These are phyloP conservation scores for Phocides pigmalion DNA, from an alignment of 1,140 invertebrate genomes.

Conservation along the genomic window DNA sequence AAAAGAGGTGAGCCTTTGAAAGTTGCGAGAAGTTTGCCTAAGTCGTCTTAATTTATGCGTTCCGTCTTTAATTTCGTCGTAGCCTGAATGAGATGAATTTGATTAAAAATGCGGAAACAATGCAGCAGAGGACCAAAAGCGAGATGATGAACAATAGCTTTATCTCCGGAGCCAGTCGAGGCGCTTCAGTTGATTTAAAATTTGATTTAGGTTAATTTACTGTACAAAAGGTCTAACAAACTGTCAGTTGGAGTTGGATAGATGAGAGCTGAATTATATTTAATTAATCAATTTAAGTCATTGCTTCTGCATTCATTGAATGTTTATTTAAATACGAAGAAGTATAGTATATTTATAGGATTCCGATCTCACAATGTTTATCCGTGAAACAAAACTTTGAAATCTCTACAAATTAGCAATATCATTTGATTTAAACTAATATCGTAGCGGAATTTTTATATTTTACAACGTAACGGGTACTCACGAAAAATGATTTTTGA, in stretches of 20 bases:
- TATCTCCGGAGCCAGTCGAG: conserved; percentile 35
- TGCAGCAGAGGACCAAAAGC: conserved; percentile 38
- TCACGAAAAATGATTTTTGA: no score
- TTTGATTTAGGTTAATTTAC: conserved; percentile 31
- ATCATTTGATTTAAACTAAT: no score
- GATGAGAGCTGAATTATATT: background rate
- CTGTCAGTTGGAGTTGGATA: background rate
- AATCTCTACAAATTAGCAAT: no score
- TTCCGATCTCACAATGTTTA: no score
- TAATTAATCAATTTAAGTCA: conserved; percentile 2
- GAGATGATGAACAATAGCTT: conserved; percentile 45
- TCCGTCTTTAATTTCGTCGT: conserved; percentile 67
- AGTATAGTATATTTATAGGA: no score
- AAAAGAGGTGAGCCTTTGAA: conserved; percentile 64
- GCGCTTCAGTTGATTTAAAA: conserved; percentile 29
- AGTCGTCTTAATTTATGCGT: conserved; percentile 73
- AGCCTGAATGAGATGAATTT: conserved; percentile 54
- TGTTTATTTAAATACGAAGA: no score
- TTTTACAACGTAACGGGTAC: no score
- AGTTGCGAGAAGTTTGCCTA: conserved; percentile 62
- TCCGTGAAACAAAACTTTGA: no score
- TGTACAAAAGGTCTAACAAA: conserved; percentile 22
- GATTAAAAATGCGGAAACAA: conserved; percentile 67
- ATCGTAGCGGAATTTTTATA: no score
- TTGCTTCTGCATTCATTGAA: background rate